phyloP scores from a whole-genome alignment of 37 sponge, comb jelly and placozoan species.

The Halichondria panicea region DNA sequence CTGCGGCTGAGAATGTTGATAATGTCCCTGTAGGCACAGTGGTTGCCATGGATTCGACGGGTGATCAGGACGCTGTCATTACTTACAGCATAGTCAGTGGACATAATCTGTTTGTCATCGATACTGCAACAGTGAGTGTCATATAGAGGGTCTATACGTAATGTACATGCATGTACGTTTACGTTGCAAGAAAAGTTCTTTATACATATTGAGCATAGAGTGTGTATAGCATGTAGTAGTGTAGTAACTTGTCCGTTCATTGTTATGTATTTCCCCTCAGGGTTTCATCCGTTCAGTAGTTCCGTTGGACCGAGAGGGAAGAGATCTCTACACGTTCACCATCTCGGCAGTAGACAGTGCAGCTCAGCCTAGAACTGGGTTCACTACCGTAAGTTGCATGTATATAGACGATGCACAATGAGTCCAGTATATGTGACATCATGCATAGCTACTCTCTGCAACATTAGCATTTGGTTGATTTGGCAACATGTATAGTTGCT shows the following conservation, averaged over 20 bases:
- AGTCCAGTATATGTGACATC: no score
- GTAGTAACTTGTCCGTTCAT: neutral
- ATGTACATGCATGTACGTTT: neutral
- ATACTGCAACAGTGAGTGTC: slow-evolving; percentile 17
- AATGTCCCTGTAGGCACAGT: slow-evolving; percentile 12
- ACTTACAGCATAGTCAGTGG: slow-evolving; percentile 9
- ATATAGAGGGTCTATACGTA: neutral
- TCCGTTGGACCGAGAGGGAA: slow-evolving; percentile 35
- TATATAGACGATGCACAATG: neutral
- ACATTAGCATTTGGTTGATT: no score
- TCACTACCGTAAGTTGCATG: slow-evolving; percentile 21
- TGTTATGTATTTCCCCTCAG: neutral
- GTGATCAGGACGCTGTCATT: slow-evolving; percentile 6
- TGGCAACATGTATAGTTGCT: no score
- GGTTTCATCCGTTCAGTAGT: neutral
- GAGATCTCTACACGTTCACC: slow-evolving; percentile 12
- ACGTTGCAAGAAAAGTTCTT: no score
- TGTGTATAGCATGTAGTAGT: no score
- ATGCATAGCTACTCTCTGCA: no score
- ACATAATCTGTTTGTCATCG: slow-evolving; percentile 1
- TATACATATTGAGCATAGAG: no score
- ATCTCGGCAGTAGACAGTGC: slow-evolving; percentile 27
- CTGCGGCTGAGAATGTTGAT: slow-evolving; percentile 16
- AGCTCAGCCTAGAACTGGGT: slow-evolving; percentile 10
- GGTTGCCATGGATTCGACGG: slow-evolving; percentile 8